Evolutionary conservation across 2,797 vertebrate genomes (phyloP).

Genomic region (Hyperoplus immaculatus): DNA sequence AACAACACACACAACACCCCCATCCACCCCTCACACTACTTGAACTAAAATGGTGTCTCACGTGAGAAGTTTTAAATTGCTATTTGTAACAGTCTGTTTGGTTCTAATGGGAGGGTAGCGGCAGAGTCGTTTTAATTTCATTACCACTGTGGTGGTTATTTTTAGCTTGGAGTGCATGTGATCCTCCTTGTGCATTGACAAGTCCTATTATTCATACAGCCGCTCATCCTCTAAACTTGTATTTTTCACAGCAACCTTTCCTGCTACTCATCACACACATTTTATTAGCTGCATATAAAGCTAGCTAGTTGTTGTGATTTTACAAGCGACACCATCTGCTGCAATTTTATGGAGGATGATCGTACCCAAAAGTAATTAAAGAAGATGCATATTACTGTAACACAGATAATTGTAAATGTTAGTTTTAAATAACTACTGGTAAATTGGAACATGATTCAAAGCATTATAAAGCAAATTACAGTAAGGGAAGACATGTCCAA

Average conservation of each 20-base stretch:
- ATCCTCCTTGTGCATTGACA: slow-evolving; percentile 74
- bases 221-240: slow-evolving; percentile 64
- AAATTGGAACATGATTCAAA: neutral
- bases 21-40: slow-evolving; percentile 5
- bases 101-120: slow-evolving; percentile 68
- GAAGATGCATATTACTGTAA: neutral
- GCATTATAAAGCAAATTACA: neutral
- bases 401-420: slow-evolving; percentile 2
- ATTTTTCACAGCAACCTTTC: slow-evolving; percentile 72
- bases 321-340: slow-evolving; percentile 51
- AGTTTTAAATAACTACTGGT: neutral
- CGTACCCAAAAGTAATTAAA: slow-evolving; percentile 22
- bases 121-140: slow-evolving; percentile 73
- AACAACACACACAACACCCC: neutral
- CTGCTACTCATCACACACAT: slow-evolving; percentile 58
- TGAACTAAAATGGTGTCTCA: slow-evolving; percentile 49
- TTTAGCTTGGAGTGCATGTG: slow-evolving; percentile 71
- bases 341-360: slow-evolving; percentile 43
- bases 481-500: neutral
- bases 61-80: slow-evolving; percentile 62
- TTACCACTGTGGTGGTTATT: slow-evolving; percentile 72
- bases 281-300: slow-evolving; percentile 69
- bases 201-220: slow-evolving; percentile 78
- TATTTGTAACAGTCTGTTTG: slow-evolving; percentile 68
- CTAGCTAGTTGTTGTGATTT: slow-evolving; percentile 60